Evolutionary conservation across 2,113 vertebrate genomes (phyloP).

Genomic region (Neodon shergylaensis): DNA sequence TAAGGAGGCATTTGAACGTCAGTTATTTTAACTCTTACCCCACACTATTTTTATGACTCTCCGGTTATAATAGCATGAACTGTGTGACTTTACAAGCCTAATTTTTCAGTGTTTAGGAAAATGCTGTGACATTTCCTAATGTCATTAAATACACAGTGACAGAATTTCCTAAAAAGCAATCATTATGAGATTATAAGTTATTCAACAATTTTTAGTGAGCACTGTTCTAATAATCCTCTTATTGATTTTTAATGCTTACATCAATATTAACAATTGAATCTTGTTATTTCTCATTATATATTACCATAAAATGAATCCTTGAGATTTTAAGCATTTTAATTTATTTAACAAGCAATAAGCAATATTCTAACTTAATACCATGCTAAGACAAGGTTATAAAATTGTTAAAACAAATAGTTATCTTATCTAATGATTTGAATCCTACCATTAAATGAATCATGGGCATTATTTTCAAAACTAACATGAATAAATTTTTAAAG

Average conservation of each 20-base stretch:
- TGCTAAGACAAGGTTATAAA: background rate
- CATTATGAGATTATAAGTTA: background rate
- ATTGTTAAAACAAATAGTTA: background rate
- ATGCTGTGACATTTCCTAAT: background rate
- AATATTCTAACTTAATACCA: background rate
- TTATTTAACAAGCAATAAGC: background rate
- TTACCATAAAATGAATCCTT: background rate
- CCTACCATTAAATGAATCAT: background rate
- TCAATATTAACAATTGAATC: background rate
- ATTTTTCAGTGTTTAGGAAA: background rate
- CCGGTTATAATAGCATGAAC: background rate
- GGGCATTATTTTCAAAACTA: background rate
- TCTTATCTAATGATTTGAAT: background rate
- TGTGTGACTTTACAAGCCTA: background rate
- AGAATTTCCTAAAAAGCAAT: background rate
- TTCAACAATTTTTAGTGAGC: background rate
- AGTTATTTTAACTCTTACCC: background rate
- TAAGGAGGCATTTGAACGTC: background rate
- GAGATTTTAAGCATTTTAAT: background rate
- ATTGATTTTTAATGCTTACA: slow-evolving; percentile 11
- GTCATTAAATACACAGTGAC: background rate
- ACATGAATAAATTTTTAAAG: background rate
- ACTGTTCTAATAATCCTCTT: background rate
- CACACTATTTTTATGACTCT: background rate
- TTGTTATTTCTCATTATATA: background rate